Evolutionary conservation across 2,888 invertebrate species (phyloP).

Genomic region (Cyaniris semiargus): DNA sequence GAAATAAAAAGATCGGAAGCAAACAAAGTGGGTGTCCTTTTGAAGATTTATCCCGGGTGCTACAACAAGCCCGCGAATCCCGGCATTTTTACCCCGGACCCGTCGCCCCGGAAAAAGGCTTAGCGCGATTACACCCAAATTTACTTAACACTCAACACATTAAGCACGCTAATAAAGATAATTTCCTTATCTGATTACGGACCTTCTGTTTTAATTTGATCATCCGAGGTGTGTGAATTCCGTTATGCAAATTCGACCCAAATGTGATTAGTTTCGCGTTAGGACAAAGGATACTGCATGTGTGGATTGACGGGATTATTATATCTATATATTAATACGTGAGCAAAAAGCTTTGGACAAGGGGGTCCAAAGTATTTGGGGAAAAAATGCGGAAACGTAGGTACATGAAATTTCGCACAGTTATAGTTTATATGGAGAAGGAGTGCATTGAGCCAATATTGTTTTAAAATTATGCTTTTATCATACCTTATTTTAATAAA

Average conservation of each 20-base stretch:
- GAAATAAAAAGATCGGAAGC: conserved; percentile 22
- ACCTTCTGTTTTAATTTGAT: conserved; percentile 69
- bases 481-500: too few species aligned
- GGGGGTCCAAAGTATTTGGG: too few species aligned
- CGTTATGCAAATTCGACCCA: conserved; percentile 64
- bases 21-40: conserved; percentile 29
- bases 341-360: too few species aligned
- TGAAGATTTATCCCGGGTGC: conserved; percentile 1
- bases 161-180: conserved; percentile 73
- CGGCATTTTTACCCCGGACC: conserved; percentile 64
- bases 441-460: too few species aligned
- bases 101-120: conserved; percentile 67
- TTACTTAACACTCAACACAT: conserved; percentile 79
- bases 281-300: conserved; percentile 54
- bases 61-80: conserved; percentile 51
- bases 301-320: conserved; percentile 51
- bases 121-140: conserved; percentile 78
- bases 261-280: conserved; percentile 61
- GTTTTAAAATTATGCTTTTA: too few species aligned
- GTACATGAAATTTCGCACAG: too few species aligned
- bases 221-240: conserved; percentile 69
- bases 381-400: too few species aligned
- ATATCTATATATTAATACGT: too few species aligned
- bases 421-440: too few species aligned
- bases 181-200: conserved; percentile 65